Percentiles rank a stretch among this genome's conserved stretches.
These are phyloP conservation scores for Lerema accius DNA, from an alignment of 1,140 invertebrate species.

Conservation along the genomic window DNA sequence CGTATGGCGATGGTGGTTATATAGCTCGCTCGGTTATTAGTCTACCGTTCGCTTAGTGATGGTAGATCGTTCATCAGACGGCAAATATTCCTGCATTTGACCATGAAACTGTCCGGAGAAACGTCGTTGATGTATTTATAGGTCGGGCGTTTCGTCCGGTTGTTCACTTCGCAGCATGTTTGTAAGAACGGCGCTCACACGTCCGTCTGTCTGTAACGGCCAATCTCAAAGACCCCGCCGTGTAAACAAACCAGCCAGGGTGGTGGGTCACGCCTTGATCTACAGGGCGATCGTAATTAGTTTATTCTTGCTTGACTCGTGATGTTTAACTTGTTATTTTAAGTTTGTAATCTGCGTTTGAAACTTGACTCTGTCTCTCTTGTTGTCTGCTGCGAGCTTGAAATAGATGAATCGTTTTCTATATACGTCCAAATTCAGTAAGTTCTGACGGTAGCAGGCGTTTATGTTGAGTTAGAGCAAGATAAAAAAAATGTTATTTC, in stretches of 20 bases:
- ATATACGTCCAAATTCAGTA: too few species aligned
- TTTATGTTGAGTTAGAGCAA: background rate
- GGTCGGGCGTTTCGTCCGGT: constrained; percentile 8
- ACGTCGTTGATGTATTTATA: constrained; percentile 17
- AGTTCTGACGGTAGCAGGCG: too few species aligned
- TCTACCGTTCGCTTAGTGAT: too few species aligned
- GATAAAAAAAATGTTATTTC: too few species aligned
- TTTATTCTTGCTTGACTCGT: background rate
- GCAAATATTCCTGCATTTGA: background rate
- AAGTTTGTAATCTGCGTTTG: background rate
- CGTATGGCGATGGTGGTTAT: too few species aligned
- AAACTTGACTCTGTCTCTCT: background rate
- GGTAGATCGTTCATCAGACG: background rate
- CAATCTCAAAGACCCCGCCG: constrained; percentile 6
- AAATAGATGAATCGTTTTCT: background rate
- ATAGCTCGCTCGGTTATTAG: too few species aligned
- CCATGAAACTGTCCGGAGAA: background rate
- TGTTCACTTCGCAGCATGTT: constrained; percentile 1
- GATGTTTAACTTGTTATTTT: background rate
- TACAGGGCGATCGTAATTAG: background rate
- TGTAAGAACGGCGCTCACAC: constrained; percentile 4
- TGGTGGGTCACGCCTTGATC: constrained; percentile 6
- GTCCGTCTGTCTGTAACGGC: constrained; percentile 3
- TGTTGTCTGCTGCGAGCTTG: background rate
- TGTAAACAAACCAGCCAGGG: background rate